These are phyloP conservation scores for Micrasema longulum DNA, from an alignment of 1,140 invertebrate genomes.

Conservation along the genomic window DNA sequence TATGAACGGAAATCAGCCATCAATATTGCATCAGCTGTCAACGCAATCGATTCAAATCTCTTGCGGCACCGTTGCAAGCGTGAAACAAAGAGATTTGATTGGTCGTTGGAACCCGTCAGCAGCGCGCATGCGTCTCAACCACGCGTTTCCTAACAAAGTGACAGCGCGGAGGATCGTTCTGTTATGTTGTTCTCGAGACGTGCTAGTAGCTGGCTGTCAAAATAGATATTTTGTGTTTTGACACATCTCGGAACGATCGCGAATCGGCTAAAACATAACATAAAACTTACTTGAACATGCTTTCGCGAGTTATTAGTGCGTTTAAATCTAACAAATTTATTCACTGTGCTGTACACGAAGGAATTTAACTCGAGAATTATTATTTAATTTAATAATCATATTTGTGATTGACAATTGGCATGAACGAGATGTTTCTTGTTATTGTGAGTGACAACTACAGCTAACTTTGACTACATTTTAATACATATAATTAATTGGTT, in stretches of 20 bases:
- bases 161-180: slow-evolving; percentile 24
- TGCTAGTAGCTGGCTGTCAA: slow-evolving; percentile 3
- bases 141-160: slow-evolving; percentile 18
- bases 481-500: too few species aligned
- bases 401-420: neutral
- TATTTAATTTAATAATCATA: neutral
- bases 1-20: slow-evolving; percentile 34
- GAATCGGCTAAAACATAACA: neutral
- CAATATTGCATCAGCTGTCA: slow-evolving; percentile 39
- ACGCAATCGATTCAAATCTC: slow-evolving; percentile 35
- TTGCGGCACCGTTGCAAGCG: slow-evolving; percentile 18
- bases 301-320: too few species aligned
- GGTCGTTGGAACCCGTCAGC: neutral
- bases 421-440: too few species aligned
- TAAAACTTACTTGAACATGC: neutral
- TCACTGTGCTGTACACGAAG: too few species aligned
- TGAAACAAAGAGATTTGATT: slow-evolving; percentile 13
- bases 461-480: neutral
- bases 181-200: slow-evolving; percentile 31
- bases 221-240: slow-evolving; percentile 16
- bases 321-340: too few species aligned
- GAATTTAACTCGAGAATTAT: too few species aligned
- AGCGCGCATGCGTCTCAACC: slow-evolving; percentile 28
- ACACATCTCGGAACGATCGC: neutral
- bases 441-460: neutral